Base-by-base conservation (phyloP, 2,113 vertebrate genomes). In the Cephalophus harveyi region DNA sequence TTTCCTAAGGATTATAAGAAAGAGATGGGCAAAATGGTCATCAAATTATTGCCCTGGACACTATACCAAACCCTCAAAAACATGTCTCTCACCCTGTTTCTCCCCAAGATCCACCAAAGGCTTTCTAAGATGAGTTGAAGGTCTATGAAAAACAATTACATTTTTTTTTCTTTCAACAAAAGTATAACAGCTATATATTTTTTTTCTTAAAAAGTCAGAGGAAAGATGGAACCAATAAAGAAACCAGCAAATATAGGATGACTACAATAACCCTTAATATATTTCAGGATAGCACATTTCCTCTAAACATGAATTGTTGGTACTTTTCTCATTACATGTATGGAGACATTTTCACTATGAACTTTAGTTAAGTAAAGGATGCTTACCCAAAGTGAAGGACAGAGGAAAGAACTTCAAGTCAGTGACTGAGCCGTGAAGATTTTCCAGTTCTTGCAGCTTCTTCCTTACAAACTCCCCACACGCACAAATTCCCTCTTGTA, bases 301-400 rank as follows among this genome's bases (percentile, higher is more conserved):
- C 30, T 92, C 50, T 30, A 81, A 76, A 55, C 19, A 28, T n/a
- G 30, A 50, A 15, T 30, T 28, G 2, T 2, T 8, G n/a, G 4
- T 23, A 11, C 9, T 30, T 93, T 89, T 21, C 40, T 83, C 40
- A 82, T 54, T 59, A 43, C 1, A 1, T 12, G n/a, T 25, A n/a
- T 33, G 11, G 28, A 71, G 67, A 92, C 27, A 0, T 71, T 89
- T 79, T 54, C 3, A n/a, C 33, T 46, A 43, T 5, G 71, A 52
- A 48, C 11, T 92, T 88, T 28, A 94, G 62, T 81, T 40, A 71
- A 62, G 9, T 15, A 46, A 62, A 2, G 54, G 12, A 10, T 84
- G 43, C 97, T 98, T 95, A 98, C 97, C 97, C 36, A 60, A 54
- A 57, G 5, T 10, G 91, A 86, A 79, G 62, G 46, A 8, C 28